phyloP scores from a whole-genome alignment of 2,797 vertebrate species.

The Oryzias sinensis region DNA sequence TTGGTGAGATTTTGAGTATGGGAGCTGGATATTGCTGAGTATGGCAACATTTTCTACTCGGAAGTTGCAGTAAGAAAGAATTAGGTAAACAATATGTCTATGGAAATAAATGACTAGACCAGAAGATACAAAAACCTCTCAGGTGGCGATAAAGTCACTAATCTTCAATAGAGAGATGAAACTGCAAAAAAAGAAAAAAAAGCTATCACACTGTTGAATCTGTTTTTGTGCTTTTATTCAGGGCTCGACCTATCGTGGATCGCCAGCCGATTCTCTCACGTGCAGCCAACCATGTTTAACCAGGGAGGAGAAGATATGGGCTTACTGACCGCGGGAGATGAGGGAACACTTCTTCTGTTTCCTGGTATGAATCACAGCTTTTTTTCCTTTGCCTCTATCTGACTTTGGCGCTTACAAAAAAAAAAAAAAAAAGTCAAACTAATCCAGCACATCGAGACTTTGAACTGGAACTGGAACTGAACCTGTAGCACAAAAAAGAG shows the following conservation, averaged over 20 bases:
- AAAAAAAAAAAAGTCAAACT: not conserved
- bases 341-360: constrained; percentile 72
- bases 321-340: constrained; percentile 59
- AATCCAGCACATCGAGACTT: not conserved
- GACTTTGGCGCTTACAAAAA: not conserved
- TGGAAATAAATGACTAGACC: no score
- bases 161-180: no score
- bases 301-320: constrained; percentile 89
- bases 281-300: constrained; percentile 89
- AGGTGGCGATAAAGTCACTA: no score
- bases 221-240: constrained; percentile 48
- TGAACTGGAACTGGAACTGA: not conserved
- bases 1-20: no score
- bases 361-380: constrained; percentile 79
- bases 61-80: no score
- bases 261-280: constrained; percentile 78
- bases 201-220: not conserved
- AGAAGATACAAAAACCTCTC: no score
- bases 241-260: constrained; percentile 88
- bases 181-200: not conserved
- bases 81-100: no score
- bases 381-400: not conserved
- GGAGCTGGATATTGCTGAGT: no score
- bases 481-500: no score
- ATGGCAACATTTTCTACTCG: no score